Evolutionary conservation across 92 coral and sea anemone genomes (phyloP).

Genomic region (Zoanthus solanderi): DNA sequence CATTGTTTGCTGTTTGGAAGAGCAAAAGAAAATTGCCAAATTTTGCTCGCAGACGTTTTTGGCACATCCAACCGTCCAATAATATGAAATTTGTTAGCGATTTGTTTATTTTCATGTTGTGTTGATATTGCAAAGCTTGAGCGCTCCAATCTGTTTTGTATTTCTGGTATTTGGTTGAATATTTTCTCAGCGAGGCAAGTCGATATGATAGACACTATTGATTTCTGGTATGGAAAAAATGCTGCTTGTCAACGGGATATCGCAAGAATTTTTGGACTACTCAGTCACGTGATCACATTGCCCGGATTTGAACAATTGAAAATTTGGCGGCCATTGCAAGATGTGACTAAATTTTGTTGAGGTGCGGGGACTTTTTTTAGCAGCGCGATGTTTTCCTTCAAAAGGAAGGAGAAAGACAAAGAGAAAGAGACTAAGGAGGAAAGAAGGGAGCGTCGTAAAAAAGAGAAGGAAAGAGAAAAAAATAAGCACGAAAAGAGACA

Average conservation of each 20-base stretch:
- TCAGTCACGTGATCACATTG: constrained; percentile 77
- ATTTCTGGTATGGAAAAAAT: constrained; percentile 5
- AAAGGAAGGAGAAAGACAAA: constrained; percentile 94
- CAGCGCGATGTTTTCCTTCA: constrained; percentile 92
- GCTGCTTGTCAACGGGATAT: background rate
- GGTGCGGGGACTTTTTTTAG: constrained; percentile 39
- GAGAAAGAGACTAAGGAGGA: constrained; percentile 89
- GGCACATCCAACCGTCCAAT: no score
- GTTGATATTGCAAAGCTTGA: background rate
- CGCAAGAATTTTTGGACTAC: constrained; percentile 11
- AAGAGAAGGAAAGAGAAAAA: constrained; percentile 84
- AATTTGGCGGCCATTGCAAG: constrained; percentile 97
- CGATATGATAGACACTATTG: background rate
- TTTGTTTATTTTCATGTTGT: background rate
- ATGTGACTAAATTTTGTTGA: constrained; percentile 24
- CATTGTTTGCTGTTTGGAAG: no score
- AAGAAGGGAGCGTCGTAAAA: constrained; percentile 84
- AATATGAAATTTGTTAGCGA: background rate
- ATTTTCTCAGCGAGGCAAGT: background rate
- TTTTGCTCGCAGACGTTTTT: no score
- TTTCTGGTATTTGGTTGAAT: background rate
- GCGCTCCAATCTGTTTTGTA: background rate
- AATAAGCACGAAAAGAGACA: constrained; percentile 71
- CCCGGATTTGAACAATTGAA: constrained; percentile 83
- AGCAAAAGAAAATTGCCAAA: no score